Evolutionary conservation across 2,113 vertebrate genomes (phyloP).

Genomic region (Garra rufa): DNA sequence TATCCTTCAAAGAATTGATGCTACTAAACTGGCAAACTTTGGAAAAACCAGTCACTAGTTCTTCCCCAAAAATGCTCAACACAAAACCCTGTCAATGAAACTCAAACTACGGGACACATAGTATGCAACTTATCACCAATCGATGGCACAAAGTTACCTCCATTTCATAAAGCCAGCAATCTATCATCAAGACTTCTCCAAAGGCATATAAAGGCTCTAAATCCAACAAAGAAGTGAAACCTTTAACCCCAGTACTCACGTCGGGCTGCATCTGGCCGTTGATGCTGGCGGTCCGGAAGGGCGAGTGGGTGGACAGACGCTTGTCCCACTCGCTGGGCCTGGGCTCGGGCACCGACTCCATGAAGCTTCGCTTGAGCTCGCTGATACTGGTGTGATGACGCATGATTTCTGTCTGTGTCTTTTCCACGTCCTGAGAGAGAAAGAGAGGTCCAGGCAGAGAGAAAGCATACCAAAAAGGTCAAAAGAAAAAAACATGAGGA

Average conservation of each 20-base stretch:
- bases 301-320: conserved; percentile 92
- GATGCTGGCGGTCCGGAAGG: conserved; percentile 88
- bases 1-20: neutral
- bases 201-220: neutral
- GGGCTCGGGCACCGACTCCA: conserved; percentile 93
- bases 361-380: conserved; percentile 96
- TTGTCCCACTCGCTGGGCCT: conserved; percentile 97
- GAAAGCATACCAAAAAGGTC: neutral
- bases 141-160: neutral
- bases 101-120: neutral
- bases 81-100: neutral
- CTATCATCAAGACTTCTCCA: neutral
- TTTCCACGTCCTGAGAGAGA: conserved; percentile 87
- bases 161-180: neutral
- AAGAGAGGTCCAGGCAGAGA: neutral
- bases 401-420: conserved; percentile 94
- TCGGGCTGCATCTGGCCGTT: conserved; percentile 89
- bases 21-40: neutral
- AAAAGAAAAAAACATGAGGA: neutral
- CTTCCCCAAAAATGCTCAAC: neutral
- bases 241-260: conserved; percentile 64
- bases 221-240: neutral
- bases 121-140: neutral
- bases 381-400: conserved; percentile 97
- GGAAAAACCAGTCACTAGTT: neutral